A percentile compares a stretch with the other conserved stretches of the same genome.
These are phyloP conservation scores for Mantis religiosa DNA, from an alignment of 2,888 invertebrate species.

Conservation along the genomic window DNA sequence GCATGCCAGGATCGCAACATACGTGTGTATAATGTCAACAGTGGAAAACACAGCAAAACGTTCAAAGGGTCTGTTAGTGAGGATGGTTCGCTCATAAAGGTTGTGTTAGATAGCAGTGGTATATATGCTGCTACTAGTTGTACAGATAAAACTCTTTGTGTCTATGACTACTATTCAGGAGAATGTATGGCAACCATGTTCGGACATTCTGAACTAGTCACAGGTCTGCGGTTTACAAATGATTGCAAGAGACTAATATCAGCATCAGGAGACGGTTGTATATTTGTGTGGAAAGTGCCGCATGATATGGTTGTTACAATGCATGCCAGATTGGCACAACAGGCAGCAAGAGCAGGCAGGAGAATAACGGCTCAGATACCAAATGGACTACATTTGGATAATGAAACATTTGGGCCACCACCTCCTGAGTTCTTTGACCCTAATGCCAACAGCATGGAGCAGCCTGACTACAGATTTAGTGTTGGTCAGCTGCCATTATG, in stretches of 20 bases:
- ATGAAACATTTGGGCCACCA: conserved; percentile 47
- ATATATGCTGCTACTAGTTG: conserved; percentile 92
- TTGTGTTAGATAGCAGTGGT: conserved; percentile 79
- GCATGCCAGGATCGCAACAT: conserved; percentile 97
- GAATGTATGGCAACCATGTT: conserved; percentile 94
- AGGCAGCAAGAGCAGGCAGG: conserved; percentile 57
- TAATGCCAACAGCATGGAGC: conserved; percentile 47
- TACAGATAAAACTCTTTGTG: conserved; percentile 91
- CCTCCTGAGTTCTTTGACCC: conserved; percentile 47
- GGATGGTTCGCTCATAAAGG: conserved; percentile 89
- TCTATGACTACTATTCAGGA: conserved; percentile 92
- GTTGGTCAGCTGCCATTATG: conserved; percentile 82
- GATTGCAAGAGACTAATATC: conserved; percentile 88
- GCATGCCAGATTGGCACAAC: conserved; percentile 78
- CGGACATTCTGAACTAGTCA: conserved; percentile 93
- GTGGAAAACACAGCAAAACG: conserved; percentile 87
- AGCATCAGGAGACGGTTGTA: conserved; percentile 92
- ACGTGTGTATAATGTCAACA: conserved; percentile 85
- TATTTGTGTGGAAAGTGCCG: conserved; percentile 94
- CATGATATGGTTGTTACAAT: conserved; percentile 93
- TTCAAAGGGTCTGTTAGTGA: conserved; percentile 90
- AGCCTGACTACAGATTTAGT: conserved; percentile 62
- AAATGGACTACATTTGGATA: conserved; percentile 41
- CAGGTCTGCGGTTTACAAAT: conserved; percentile 81
- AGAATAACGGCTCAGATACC: conserved; percentile 39